Conservation (phyloP, 2,797 vertebrate genomes). For the Hyperoplus immaculatus region DNA sequence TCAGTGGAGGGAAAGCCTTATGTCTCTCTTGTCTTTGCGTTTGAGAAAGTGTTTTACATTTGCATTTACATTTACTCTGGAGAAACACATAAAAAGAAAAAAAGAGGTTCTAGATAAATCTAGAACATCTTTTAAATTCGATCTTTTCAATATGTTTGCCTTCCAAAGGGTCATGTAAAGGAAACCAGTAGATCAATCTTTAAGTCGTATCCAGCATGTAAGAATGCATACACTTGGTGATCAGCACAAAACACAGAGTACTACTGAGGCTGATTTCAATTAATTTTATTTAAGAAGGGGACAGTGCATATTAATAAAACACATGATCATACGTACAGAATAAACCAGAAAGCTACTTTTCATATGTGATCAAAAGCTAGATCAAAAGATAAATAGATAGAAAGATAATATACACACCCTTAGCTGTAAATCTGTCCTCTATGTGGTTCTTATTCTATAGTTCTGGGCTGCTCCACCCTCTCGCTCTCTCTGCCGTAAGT, state of each 20-base stretch:
- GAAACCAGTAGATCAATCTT: no score
- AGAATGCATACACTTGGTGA: neutral
- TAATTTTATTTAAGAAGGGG: no score
- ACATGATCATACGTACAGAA: no score
- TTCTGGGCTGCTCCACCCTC: conserved; percentile 46
- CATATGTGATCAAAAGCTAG: neutral
- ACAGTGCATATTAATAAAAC: no score
- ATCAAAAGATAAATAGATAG: neutral
- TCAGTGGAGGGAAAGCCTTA: neutral
- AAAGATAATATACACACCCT: neutral
- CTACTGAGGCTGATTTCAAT: neutral
- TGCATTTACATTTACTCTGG: neutral
- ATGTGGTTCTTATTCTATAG: conserved; percentile 13
- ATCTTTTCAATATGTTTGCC: no score
- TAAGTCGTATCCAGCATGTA: neutral
- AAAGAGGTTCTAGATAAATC: neutral
- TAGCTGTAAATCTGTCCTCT: conserved; percentile 16
- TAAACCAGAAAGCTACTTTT: no score
- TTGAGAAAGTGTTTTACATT: neutral
- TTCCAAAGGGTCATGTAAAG: neutral
- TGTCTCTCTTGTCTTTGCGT: neutral
- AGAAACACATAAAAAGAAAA: neutral
- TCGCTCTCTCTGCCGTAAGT: conserved; percentile 54
- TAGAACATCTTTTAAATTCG: no score
- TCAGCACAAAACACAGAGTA: neutral